phyloP scores from a whole-genome alignment of 2,888 invertebrate genomes.

The Nasonia oneida region DNA sequence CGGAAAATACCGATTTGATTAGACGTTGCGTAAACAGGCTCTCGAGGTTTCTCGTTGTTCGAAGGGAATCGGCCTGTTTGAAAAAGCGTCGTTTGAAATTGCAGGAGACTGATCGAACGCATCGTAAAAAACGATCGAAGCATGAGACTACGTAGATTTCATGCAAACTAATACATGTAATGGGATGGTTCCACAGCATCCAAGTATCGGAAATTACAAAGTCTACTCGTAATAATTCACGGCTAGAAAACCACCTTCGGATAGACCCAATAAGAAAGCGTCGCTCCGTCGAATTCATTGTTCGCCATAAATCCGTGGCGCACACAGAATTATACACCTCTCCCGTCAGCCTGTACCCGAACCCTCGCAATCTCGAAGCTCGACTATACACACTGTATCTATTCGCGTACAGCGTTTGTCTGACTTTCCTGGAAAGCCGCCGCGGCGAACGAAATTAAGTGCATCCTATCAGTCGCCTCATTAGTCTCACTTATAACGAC shows the following conservation, averaged over 20 bases:
- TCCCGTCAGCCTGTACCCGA: background rate
- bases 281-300: background rate
- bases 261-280: background rate
- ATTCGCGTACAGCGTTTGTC: background rate
- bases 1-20: background rate
- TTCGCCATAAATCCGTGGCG: background rate
- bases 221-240: background rate
- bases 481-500: background rate
- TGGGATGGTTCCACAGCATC: background rate
- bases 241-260: background rate
- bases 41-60: background rate
- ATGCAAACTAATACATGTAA: background rate
- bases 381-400: background rate
- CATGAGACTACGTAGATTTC: no score
- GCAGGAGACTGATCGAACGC: no score
- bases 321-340: background rate
- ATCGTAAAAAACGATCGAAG: no score
- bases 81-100: no score
- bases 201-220: background rate
- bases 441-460: constrained; percentile 15
- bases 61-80: background rate
- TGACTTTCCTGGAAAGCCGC: background rate
- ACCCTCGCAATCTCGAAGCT: background rate
- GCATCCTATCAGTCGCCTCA: constrained; percentile 32
- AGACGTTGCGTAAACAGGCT: background rate